Evolutionary conservation across 2,888 invertebrate species (phyloP), one percentile per base, ranked within the genome.

Genomic region (Steromphala cineraria): DNA sequence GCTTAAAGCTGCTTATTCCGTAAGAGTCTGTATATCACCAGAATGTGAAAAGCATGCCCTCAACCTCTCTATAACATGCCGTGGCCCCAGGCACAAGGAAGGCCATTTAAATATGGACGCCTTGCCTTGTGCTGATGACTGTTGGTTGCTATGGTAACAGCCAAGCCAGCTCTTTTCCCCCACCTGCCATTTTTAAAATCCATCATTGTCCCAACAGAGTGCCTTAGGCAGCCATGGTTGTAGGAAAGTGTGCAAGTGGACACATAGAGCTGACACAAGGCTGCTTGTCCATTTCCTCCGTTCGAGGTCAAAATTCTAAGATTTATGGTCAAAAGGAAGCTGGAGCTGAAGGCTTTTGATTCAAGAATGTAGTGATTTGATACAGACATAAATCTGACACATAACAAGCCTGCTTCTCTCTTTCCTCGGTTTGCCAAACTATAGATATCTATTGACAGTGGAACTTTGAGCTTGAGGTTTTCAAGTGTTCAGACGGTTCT

Each of bases 101-200:
- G 62, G 62, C 62, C 28, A 28, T 28, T 62, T 62, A 62, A 56
- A 62, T 62, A 62, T 62, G 62, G 28, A 13, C 62, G 21, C 62
- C 46, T 46, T 46, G 46, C 46, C 46, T 62, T 62, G 28, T 15
- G 62, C 62, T 62, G 21, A 62, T 28, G 71, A 36, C 40, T 71
- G 36, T 67, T 17, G 17, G 82, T 67, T 71, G 53, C 82, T 75
- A 82, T 80, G 53, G 82, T 53, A 82, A 82, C 82, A 40, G 56
- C 71, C 80, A 79, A 75, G 76, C 79, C 67, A 56, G 67, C 52
- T 67, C 17, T 75, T 53, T 67, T 17, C 28, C 74, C 36, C 76
- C 78, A 79, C 75, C 79, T 75, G 81, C 52, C 75, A 67, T 62
- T 56, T 56, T 74, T 31, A 79, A 67, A 79, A 71, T 74, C 71